Evolutionary conservation across 37 sponge, comb jelly and placozoan genomes (phyloP).

Genomic region (Halichondria panicea): DNA sequence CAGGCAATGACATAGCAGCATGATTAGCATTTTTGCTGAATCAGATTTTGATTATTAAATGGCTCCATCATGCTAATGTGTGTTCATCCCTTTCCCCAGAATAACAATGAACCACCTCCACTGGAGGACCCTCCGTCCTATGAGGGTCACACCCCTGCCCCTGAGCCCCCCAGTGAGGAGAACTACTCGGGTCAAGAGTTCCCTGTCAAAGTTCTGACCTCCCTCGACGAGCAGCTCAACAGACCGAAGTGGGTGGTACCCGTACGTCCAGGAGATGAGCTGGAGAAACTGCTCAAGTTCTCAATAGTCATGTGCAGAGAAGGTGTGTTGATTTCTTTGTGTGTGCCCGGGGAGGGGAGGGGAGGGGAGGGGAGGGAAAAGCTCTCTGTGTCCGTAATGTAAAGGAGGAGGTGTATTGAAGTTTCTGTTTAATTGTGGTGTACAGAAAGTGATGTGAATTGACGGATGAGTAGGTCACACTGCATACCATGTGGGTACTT

Average conservation of each 20-base stretch:
- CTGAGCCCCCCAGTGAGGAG: not conserved
- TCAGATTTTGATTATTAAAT: too few species aligned
- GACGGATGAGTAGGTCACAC: too few species aligned
- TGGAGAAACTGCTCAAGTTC: constrained; percentile 73
- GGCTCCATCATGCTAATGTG: too few species aligned
- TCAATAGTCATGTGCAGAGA: constrained; percentile 75
- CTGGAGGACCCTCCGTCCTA: not conserved
- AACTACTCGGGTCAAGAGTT: constrained; percentile 19
- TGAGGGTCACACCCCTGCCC: not conserved
- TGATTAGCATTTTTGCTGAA: too few species aligned
- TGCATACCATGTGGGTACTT: too few species aligned
- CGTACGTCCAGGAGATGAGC: constrained; percentile 78
- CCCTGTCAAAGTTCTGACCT: constrained; percentile 51
- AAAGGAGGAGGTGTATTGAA: not conserved
- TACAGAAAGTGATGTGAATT: not conserved
- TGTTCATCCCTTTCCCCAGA: too few species aligned
- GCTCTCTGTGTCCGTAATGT: not conserved
- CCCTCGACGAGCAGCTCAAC: constrained; percentile 80
- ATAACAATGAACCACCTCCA: not conserved
- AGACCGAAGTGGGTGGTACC: constrained; percentile 90
- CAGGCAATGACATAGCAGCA: too few species aligned
- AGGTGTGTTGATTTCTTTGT: constrained; percentile 33
- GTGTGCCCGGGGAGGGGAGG: not conserved
- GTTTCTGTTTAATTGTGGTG: not conserved
- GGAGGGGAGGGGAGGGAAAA: not conserved